phyloP scores from a whole-genome alignment of 2,113 vertebrate genomes.

The Excalfactoria chinensis region DNA sequence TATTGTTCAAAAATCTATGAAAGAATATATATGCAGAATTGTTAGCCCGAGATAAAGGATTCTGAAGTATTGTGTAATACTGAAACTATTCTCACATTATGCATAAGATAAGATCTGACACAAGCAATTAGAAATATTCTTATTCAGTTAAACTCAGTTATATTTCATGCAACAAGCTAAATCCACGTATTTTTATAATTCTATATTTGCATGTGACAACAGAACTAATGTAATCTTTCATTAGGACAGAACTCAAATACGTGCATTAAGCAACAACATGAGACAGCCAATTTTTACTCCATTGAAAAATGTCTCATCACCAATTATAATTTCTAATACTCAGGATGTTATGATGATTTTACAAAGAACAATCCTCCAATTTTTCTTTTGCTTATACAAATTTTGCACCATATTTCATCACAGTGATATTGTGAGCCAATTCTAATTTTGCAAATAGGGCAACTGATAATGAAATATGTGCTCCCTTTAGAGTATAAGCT shows the following conservation, averaged over 20 bases:
- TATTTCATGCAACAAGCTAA: background rate
- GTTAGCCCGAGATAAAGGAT: background rate
- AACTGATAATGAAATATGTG: background rate
- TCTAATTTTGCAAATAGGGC: background rate
- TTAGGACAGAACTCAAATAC: background rate
- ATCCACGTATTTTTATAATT: background rate
- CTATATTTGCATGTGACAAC: background rate
- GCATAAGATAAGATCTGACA: background rate
- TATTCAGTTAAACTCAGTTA: background rate
- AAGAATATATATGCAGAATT: background rate
- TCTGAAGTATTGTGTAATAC: background rate
- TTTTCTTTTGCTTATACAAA: background rate
- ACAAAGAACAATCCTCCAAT: background rate
- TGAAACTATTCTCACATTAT: background rate
- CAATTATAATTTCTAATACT: background rate
- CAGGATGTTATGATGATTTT: background rate
- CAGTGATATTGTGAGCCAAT: background rate
- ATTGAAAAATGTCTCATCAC: background rate
- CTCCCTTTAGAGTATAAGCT: background rate
- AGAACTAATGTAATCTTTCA: background rate
- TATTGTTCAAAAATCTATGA: constrained; percentile 79
- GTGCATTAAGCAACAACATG: background rate
- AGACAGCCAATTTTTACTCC: background rate
- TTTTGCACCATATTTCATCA: background rate
- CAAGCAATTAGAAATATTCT: background rate